phyloP scores from a whole-genome alignment of 2,888 invertebrate species.

The Lycocerus yunnanus region DNA sequence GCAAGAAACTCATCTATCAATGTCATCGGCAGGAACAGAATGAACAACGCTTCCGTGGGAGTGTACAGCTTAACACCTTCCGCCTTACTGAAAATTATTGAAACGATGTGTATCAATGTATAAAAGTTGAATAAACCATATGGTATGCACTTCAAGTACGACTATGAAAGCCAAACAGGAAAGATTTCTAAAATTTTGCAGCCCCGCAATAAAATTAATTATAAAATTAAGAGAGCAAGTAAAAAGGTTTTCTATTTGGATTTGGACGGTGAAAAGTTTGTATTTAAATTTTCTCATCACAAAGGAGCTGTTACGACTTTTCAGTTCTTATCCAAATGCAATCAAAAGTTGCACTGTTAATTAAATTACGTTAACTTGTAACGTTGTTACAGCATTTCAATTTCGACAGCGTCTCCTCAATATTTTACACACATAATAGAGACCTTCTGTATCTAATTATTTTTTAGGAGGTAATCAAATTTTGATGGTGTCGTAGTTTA shows the following conservation, averaged over 20 bases:
- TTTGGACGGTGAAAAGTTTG: not conserved
- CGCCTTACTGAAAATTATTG: conserved; percentile 12
- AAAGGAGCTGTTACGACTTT: not conserved
- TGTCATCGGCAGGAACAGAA: conserved; percentile 36
- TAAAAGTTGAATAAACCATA: not conserved
- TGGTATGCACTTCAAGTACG: not conserved
- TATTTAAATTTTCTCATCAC: not conserved
- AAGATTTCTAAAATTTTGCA: not conserved
- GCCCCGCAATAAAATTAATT: not conserved
- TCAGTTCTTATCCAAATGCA: not conserved
- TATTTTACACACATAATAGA: not conserved
- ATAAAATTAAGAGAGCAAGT: not conserved
- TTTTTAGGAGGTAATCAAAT: conserved; percentile 28
- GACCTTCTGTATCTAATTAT: conserved; percentile 21
- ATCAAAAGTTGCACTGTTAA: not conserved
- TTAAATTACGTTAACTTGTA: not conserved
- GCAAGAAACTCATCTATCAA: conserved; percentile 36
- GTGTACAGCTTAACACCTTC: conserved; percentile 7
- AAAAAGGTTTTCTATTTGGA: not conserved
- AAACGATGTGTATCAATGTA: not conserved
- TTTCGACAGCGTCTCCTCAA: not conserved
- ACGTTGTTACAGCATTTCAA: not conserved
- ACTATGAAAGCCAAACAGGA: not conserved
- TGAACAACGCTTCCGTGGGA: conserved; percentile 20
- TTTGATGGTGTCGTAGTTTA: conserved; percentile 29